phyloP scores from a whole-genome alignment of 2,797 vertebrate species.

The Phoebastria nigripes region DNA sequence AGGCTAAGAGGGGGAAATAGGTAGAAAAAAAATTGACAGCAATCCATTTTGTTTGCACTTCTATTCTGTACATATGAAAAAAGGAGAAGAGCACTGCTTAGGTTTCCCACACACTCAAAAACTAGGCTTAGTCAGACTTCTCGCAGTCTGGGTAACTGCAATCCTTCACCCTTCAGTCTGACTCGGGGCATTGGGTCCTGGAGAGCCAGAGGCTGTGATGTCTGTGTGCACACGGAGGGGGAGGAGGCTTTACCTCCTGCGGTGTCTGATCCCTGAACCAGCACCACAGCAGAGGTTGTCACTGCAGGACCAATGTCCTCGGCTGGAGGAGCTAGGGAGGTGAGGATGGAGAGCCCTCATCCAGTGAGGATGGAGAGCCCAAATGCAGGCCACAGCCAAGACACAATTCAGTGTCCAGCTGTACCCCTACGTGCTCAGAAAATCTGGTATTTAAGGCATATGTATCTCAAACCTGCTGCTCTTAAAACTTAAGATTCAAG shows the following conservation, averaged over 20 bases:
- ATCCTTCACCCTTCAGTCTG: background rate
- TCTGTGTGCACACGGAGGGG: fast-evolving
- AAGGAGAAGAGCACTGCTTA: background rate
- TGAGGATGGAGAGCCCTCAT: background rate
- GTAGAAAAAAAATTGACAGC: background rate
- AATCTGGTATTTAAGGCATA: background rate
- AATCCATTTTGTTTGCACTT: background rate
- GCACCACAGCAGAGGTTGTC: background rate
- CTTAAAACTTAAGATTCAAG: background rate
- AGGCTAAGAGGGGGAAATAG: background rate
- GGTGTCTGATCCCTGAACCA: background rate
- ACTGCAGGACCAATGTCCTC: background rate
- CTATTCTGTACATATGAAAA: background rate
- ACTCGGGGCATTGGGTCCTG: fast-evolving
- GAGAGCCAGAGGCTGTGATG: background rate
- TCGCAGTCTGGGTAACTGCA: background rate
- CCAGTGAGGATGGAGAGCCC: background rate
- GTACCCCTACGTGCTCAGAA: background rate
- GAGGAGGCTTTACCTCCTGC: background rate
- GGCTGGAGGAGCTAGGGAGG: background rate
- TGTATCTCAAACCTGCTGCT: background rate
- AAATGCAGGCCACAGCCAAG: background rate
- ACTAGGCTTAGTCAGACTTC: background rate
- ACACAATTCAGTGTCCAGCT: background rate
- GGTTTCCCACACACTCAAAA: background rate